Conservation (phyloP, 2,113 vertebrate genomes). For the Forbesichthys agassizii region DNA sequence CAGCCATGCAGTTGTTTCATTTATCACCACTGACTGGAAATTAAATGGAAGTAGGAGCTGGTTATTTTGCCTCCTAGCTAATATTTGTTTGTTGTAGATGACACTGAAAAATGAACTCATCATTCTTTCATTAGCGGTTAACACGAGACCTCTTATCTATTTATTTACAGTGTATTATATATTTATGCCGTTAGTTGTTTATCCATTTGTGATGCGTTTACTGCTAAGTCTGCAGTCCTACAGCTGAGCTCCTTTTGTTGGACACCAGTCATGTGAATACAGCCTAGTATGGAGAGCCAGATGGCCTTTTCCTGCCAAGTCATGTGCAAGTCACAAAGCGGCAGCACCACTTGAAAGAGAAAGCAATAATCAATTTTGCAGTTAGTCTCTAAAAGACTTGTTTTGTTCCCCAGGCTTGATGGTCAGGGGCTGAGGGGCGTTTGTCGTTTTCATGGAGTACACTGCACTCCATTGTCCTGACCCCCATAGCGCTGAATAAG, state of each 20-base stretch:
- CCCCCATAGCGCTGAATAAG: conserved; percentile 37
- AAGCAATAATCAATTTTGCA: conserved; percentile 75
- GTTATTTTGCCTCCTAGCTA: not conserved
- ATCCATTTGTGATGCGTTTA: too few relatives aligned
- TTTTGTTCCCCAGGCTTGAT: conserved; percentile 59
- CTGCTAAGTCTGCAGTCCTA: conserved; percentile 24
- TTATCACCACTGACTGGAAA: not conserved
- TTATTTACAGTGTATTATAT: not conserved
- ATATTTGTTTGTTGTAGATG: conserved; percentile 9
- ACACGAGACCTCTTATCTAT: not conserved
- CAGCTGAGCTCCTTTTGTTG: conserved; percentile 59
- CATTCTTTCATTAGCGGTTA: conserved; percentile 5
- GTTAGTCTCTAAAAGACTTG: conserved; percentile 61
- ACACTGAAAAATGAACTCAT: not conserved
- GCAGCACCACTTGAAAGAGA: conserved; percentile 67
- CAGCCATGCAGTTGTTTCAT: not conserved
- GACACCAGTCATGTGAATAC: conserved; percentile 69
- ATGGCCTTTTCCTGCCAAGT: conserved; percentile 73
- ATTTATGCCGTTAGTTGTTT: not conserved
- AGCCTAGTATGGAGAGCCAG: conserved; percentile 60
- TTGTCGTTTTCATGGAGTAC: conserved; percentile 62
- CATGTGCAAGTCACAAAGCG: conserved; percentile 76
- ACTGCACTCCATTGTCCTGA: conserved; percentile 60
- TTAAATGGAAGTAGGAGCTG: not conserved
- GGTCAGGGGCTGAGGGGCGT: conserved; percentile 50